phyloP scores from a whole-genome alignment of 2,113 vertebrate species.

The Lepus americanus region DNA sequence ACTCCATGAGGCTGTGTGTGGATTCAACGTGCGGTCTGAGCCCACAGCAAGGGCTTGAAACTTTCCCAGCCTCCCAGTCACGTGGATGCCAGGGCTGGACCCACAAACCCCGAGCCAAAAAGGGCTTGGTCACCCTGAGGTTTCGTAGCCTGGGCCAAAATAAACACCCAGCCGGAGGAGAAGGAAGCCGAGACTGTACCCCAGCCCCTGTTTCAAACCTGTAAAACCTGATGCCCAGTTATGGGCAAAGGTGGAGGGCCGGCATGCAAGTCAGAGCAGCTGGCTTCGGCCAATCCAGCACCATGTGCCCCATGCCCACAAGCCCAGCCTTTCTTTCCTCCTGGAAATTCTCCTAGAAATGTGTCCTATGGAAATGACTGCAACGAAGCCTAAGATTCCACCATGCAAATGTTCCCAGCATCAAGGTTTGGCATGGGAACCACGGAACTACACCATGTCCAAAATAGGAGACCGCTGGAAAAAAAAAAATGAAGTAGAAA shows the following conservation, averaged over 20 bases:
- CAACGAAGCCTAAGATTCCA: background rate
- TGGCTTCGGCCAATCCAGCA: background rate
- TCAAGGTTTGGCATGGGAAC: background rate
- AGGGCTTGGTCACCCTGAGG: background rate
- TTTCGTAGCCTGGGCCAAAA: background rate
- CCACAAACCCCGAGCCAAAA: background rate
- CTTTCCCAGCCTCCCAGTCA: background rate
- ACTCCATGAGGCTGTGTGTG: accelerated
- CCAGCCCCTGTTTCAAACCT: background rate
- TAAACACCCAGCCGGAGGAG: background rate
- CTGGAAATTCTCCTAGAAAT: background rate
- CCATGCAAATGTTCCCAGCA: background rate
- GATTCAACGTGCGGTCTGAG: background rate
- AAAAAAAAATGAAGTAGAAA: background rate
- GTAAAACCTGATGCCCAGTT: background rate
- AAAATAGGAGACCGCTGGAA: background rate
- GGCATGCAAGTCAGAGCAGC: accelerated
- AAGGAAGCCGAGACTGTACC: background rate
- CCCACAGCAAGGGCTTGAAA: accelerated
- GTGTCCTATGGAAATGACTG: background rate
- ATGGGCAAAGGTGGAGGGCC: accelerated
- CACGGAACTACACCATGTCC: background rate
- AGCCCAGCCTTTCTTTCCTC: background rate
- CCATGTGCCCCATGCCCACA: background rate
- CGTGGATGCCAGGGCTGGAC: accelerated